Percentiles rank a stretch among this genome's conserved stretches.
phyloP scores from a whole-genome alignment of 2,888 invertebrate species.

The Plemyria rubiginata region DNA sequence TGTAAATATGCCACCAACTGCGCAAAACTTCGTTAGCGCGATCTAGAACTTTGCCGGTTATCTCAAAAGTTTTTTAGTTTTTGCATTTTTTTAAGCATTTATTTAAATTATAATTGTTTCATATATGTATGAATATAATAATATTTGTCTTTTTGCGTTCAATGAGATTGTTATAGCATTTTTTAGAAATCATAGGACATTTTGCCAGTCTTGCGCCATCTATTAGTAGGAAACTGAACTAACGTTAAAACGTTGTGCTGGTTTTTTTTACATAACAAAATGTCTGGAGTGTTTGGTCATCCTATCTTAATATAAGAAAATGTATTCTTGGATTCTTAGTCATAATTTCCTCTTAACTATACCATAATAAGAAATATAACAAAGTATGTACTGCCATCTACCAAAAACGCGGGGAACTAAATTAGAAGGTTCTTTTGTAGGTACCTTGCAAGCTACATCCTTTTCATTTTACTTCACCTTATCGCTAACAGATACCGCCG shows the following conservation, averaged over 20 bases:
- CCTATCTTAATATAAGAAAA: too few relatives aligned
- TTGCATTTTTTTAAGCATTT: neutral
- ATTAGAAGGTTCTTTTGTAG: neutral
- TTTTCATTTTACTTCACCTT: neutral
- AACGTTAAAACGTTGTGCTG: too few relatives aligned
- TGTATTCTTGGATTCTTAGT: too few relatives aligned
- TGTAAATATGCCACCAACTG: conserved; percentile 15
- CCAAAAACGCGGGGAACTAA: neutral
- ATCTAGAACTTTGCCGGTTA: conserved; percentile 28
- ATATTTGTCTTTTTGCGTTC: conserved; percentile 11
- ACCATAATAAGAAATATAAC: too few relatives aligned
- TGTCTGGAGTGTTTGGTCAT: too few relatives aligned
- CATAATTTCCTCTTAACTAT: too few relatives aligned
- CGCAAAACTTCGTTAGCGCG: conserved; percentile 39
- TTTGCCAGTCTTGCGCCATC: conserved; percentile 16
- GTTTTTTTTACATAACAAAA: too few relatives aligned
- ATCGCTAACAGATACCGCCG: conserved; percentile 17
- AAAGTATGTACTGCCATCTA: conserved; percentile 18
- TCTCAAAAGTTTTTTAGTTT: neutral
- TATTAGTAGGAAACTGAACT: neutral
- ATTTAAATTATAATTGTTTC: neutral
- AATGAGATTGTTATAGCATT: neutral
- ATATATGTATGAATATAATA: neutral
- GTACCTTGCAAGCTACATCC: too few relatives aligned
- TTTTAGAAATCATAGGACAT: neutral